phyloP scores from a whole-genome alignment of 2,797 vertebrate genomes.

The Protonibea diacanthus region DNA sequence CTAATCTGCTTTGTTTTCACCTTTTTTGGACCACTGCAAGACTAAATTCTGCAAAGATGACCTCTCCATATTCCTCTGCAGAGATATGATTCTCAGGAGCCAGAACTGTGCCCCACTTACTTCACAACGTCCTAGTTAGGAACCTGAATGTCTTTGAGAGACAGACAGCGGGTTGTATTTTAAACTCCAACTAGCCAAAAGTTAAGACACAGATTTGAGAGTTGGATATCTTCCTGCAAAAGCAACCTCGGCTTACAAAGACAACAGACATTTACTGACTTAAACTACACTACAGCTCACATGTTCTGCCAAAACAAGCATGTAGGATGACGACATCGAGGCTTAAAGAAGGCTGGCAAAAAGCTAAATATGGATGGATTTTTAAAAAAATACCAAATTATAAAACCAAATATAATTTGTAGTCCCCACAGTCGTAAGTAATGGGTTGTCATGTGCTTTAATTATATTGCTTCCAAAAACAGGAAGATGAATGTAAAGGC shows the following conservation, averaged over 20 bases:
- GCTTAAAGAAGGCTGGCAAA: conserved; percentile 26
- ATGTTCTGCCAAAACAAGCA: conserved; percentile 37
- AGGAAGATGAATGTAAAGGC: conserved; percentile 48
- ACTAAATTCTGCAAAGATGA: conserved; percentile 52
- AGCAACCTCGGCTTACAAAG: neutral
- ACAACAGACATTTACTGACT: conserved; percentile 12
- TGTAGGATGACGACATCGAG: conserved; percentile 19
- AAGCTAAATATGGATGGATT: conserved; percentile 53
- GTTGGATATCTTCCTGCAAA: conserved; percentile 23
- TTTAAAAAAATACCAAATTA: conserved; percentile 56
- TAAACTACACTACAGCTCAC: conserved; percentile 22
- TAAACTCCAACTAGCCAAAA: conserved; percentile 39
- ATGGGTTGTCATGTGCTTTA: conserved; percentile 58
- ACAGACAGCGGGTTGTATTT: conserved; percentile 26
- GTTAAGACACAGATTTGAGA: conserved; percentile 17
- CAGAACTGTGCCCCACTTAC: conserved; percentile 68
- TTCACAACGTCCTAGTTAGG: conserved; percentile 70
- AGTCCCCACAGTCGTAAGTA: conserved; percentile 62
- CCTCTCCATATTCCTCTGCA: conserved; percentile 63
- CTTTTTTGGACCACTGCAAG: conserved; percentile 30
- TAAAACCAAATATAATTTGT: conserved; percentile 71
- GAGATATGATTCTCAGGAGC: conserved; percentile 65
- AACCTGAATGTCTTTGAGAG: conserved; percentile 55
- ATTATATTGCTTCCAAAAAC: conserved; percentile 67
- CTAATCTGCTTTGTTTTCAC: conserved; percentile 34